Conservation (phyloP, 2,797 vertebrate genomes). For the Microctenopoma lineatum region DNA sequence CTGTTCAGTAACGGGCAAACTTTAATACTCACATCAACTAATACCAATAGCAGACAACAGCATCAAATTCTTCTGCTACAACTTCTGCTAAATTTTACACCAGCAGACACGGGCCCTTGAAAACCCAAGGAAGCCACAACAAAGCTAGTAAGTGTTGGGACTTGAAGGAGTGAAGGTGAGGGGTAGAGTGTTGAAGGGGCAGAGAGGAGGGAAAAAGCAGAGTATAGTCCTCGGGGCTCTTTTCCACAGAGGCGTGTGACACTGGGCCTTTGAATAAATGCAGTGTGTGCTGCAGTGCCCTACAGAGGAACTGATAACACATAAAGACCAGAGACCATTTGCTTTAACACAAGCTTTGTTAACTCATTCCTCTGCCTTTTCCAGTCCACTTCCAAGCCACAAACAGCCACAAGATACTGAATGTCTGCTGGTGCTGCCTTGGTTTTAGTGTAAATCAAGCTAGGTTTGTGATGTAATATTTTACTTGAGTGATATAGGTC, state of each 20-base stretch:
- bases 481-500: constrained; percentile 62
- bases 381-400: constrained; percentile 12
- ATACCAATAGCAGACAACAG: constrained; percentile 39
- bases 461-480: constrained; percentile 57
- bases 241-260: constrained; percentile 84
- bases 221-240: constrained; percentile 75
- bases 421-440: constrained; percentile 18
- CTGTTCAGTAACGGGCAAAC: constrained; percentile 29
- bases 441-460: constrained; percentile 49
- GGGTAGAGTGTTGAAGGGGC: constrained; percentile 51
- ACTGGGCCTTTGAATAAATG: constrained; percentile 82
- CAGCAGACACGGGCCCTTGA: constrained; percentile 14
- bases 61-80: constrained; percentile 40
- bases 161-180: constrained; percentile 43
- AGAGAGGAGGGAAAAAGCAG: constrained; percentile 9
- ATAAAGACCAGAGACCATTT: constrained; percentile 76
- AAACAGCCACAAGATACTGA: constrained; percentile 24
- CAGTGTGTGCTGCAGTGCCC: constrained; percentile 83
- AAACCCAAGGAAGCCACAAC: constrained; percentile 31
- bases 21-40: constrained; percentile 32
- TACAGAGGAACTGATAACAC: constrained; percentile 82
- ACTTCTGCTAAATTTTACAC: constrained; percentile 14
- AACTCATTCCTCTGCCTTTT: constrained; percentile 66
- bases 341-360: constrained; percentile 71
- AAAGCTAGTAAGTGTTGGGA: constrained; percentile 26